Evolutionary conservation across 92 coral and sea anemone genomes (phyloP), one percentile per base, ranked within the genome.

Genomic region (Isaurus tuberculatus): DNA sequence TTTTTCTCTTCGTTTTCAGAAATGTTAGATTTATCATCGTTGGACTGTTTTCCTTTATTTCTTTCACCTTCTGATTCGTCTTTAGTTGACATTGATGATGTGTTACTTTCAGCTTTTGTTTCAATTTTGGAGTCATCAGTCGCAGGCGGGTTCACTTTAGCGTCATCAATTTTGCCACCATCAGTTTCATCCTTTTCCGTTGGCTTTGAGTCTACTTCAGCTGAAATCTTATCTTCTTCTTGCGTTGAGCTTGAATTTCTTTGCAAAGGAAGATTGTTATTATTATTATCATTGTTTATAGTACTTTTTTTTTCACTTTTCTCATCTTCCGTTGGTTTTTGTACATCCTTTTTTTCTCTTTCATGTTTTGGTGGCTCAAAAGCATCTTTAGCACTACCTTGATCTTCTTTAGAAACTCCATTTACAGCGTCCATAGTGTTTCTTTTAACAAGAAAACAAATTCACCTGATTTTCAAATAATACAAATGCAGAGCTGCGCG

Each of bases 381-480:
- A 15, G 4, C 34, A 0, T 65, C 42, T 14, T 4, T 69, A 17
- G 17, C 19, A 22, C 36, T 69, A 8, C 9, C 48, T 34, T 19
- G 15, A 20, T 28, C 29, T 36, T 36, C 53, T 9, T 68, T 33
- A 8, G 44, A n/a, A 34, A 32, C 14, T 32, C 3, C 23, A 1
- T 8, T 36, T 33, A 34, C 74, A 69, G 37, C 57, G 9, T 72
- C 78, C 78, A 72, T 72, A 30, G 43, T 11, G 27, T 33, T 37
- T 72, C 60, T 5, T 19, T 49, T 30, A 43, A 5, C 26, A 26
- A 72, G 5, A 29, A 26, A 19, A 11, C 8, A 72, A 22, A 16
- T 14, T 43, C n/a, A 43, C 8, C 2, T 10, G 22, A 7, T 16
- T 37, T 23, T 42, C n/a, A 8, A 70, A 70, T 13, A 9, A 19